These are phyloP conservation scores for Amphipoea oculea DNA, from an alignment of 2,888 invertebrate genomes.

Conservation along the genomic window DNA sequence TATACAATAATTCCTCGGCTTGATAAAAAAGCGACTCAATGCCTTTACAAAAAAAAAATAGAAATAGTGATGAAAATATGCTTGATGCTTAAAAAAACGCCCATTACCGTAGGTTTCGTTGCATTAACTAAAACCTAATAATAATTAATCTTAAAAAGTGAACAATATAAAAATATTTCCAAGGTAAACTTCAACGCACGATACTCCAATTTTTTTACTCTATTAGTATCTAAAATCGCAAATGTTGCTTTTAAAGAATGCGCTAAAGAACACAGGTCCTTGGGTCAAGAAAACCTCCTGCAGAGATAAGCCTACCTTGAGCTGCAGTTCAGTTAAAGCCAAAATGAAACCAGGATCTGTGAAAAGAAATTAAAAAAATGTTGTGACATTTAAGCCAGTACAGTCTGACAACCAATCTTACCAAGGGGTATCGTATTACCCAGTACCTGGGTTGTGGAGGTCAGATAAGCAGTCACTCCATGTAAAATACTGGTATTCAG, in stretches of 20 bases:
- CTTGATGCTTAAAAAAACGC: background rate
- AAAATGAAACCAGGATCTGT: conserved; percentile 66
- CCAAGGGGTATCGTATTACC: too few relatives aligned
- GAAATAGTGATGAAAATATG: background rate
- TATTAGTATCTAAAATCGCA: conserved; percentile 64
- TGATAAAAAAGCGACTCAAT: background rate
- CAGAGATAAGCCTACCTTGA: conserved; percentile 19
- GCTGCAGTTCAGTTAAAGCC: conserved; percentile 3
- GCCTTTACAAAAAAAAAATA: background rate
- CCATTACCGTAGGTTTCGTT: background rate
- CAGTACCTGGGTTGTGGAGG: too few relatives aligned
- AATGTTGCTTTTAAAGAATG: conserved; percentile 69
- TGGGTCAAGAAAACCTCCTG: conserved; percentile 66
- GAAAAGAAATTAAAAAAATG: background rate
- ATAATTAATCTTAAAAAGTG: background rate
- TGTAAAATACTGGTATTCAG: too few relatives aligned
- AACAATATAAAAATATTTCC: too few relatives aligned
- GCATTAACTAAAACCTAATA: background rate
- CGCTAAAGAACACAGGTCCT: conserved; percentile 60
- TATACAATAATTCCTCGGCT: background rate
- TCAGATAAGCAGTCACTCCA: too few relatives aligned
- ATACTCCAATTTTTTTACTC: background rate
- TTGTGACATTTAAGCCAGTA: too few relatives aligned
- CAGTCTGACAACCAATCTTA: too few relatives aligned
- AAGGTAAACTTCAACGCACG: background rate